Evolutionary conservation across 2,888 invertebrate species (phyloP), one percentile per base, ranked within the genome.

Genomic region (Caenorhabditis afra): DNA sequence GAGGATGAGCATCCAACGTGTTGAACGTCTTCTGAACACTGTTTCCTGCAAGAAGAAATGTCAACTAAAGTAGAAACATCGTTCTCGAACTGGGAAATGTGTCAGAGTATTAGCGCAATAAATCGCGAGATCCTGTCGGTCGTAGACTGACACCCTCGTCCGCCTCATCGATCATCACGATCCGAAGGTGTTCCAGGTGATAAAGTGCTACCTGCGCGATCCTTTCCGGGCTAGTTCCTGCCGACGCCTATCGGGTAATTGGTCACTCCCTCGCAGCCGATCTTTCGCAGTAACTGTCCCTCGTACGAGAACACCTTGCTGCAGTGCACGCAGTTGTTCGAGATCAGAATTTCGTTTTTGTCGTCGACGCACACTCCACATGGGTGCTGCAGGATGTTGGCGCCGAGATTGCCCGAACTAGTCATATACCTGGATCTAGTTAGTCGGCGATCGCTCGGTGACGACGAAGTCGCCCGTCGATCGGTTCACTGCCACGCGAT

Each of bases 201-300:
- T n/a, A n/a, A n/a, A n/a, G n/a, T n/a, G n/a, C n/a, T n/a, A n/a
- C n/a, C n/a, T n/a, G n/a, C n/a, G n/a, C n/a, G n/a, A n/a, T n/a
- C n/a, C n/a, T n/a, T n/a, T n/a, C n/a, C n/a, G n/a, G n/a, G n/a
- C n/a, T n/a, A n/a, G n/a, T n/a, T n/a, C n/a, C n/a, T n/a, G n/a
- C n/a, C n/a, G n/a, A n/a, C n/a, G n/a, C n/a, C n/a, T n/a, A 99
- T 99, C 1, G 99, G 99, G 92, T 98, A 99, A 91, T 99, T 99
- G 88, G 98, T 99, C 88, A 99, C 94, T 65, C 98, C 98, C 91
- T 99, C 98, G 64, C 98, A n/a, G 67, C 99, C 99, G 90, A 99
- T 98, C 92, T 98, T 97, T 58, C 98, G 94, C 87, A 98, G 93
- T 92, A 95, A 97, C 82, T 95, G 94, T 55, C 98, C 97, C 90